phyloP scores from a whole-genome alignment of 1,140 invertebrate species.

The Thaumetopoea pityocampa region DNA sequence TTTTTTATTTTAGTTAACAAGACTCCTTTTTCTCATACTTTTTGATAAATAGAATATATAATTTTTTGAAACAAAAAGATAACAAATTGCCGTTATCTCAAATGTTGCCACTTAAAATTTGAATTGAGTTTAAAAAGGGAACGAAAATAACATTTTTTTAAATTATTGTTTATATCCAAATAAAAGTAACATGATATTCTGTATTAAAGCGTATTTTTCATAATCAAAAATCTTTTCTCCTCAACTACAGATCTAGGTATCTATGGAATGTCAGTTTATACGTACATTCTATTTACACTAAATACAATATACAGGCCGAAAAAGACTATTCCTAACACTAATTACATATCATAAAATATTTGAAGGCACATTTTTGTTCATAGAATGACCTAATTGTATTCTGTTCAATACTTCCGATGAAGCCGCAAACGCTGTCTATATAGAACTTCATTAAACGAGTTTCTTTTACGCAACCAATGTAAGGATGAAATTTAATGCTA shows the following conservation, averaged over 20 bases:
- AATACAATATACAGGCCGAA: constrained; percentile 46
- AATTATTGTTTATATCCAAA: no score
- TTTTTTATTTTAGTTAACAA: no score
- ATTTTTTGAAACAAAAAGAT: no score
- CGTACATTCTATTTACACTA: constrained; percentile 43
- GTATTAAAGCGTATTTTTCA: constrained; percentile 2
- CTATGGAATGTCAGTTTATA: constrained; percentile 36
- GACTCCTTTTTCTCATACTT: no score
- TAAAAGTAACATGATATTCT: constrained; percentile 2
- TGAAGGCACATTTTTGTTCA: constrained; percentile 68
- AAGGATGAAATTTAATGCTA: constrained; percentile 12
- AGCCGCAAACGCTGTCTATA: constrained; percentile 21
- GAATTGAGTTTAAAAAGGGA: no score
- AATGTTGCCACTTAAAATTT: no score
- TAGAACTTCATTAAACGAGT: constrained; percentile 10
- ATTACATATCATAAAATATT: constrained; percentile 59
- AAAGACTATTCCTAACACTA: constrained; percentile 43
- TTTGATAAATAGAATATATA: no score
- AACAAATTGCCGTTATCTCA: no score
- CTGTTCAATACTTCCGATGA: constrained; percentile 22
- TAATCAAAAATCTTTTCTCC: constrained; percentile 6
- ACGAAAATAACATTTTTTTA: no score
- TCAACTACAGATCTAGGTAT: constrained; percentile 17
- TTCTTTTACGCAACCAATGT: constrained; percentile 6
- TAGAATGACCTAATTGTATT: constrained; percentile 49